phyloP scores from a whole-genome alignment of 2,888 invertebrate species.

The Leptura quadrifasciata region DNA sequence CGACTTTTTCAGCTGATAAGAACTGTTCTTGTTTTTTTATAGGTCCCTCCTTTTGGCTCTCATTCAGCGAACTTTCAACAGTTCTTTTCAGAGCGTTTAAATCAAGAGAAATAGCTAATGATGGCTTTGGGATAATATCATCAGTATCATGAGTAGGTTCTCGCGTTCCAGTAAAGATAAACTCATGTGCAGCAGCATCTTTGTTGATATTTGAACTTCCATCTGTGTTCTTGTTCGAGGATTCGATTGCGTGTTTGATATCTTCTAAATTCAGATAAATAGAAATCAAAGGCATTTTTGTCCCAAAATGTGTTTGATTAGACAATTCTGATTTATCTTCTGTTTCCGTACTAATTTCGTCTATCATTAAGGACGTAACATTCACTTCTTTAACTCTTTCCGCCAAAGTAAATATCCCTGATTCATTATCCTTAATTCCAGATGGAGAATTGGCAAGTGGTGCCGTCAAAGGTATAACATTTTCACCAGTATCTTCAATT shows the following conservation, averaged over 20 bases:
- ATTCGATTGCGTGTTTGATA: not conserved
- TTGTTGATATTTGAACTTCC: not conserved
- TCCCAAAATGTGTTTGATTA: too few species aligned
- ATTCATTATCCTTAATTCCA: slow-evolving; percentile 4
- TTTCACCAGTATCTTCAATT: not conserved
- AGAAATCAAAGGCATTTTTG: not conserved
- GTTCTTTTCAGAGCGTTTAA: not conserved
- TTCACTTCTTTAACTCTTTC: too few species aligned
- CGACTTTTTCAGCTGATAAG: not conserved
- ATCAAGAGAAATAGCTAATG: not conserved
- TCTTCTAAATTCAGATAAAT: not conserved
- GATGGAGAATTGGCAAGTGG: slow-evolving; percentile 44
- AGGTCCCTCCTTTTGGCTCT: not conserved
- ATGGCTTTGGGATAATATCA: not conserved
- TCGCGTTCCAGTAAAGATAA: not conserved
- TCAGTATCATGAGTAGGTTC: not conserved
- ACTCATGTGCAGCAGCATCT: not conserved
- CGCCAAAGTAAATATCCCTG: too few species aligned
- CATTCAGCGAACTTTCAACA: not conserved
- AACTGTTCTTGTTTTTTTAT: not conserved
- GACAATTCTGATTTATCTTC: too few species aligned
- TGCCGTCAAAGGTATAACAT: slow-evolving; percentile 20
- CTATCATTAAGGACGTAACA: too few species aligned
- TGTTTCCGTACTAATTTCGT: too few species aligned
- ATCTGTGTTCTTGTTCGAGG: not conserved